Percentiles rank a stretch among this genome's conserved stretches.
These are phyloP conservation scores for Coendou prehensilis DNA, from an alignment of 2,797 vertebrate species.

Conservation along the genomic window DNA sequence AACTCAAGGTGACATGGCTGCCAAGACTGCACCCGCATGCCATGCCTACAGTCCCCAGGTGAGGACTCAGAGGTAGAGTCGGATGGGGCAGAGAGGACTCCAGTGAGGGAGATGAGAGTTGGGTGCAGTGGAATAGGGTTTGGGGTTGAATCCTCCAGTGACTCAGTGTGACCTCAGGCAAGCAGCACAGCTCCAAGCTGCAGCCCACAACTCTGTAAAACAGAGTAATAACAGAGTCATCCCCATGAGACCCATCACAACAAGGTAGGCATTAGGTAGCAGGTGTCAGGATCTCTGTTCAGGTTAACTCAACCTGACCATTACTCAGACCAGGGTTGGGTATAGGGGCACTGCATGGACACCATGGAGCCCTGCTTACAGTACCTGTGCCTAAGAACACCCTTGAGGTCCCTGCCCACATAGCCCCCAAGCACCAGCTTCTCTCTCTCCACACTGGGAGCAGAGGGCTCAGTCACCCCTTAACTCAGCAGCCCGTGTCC, in stretches of 20 bases:
- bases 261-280: neutral
- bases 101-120: neutral
- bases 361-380: neutral
- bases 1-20: neutral
- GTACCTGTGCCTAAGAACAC: neutral
- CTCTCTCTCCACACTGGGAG: neutral
- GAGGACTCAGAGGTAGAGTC: neutral
- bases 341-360: neutral
- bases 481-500: neutral
- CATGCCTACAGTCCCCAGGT: neutral
- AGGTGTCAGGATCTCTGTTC: neutral
- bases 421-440: neutral
- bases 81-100: neutral
- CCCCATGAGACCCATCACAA: neutral
- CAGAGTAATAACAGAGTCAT: conserved; percentile 9
- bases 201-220: conserved; percentile 51
- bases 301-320: neutral
- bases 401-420: neutral
- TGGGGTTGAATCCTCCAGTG: neutral
- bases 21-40: neutral
- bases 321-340: neutral
- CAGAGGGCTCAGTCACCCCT: neutral
- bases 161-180: conserved; percentile 46
- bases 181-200: conserved; percentile 35
- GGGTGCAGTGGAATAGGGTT: neutral